A percentile compares a stretch with the other conserved stretches of the same genome.
phyloP scores from a whole-genome alignment of 2,797 vertebrate genomes.

The Enteromius fasciolatus region DNA sequence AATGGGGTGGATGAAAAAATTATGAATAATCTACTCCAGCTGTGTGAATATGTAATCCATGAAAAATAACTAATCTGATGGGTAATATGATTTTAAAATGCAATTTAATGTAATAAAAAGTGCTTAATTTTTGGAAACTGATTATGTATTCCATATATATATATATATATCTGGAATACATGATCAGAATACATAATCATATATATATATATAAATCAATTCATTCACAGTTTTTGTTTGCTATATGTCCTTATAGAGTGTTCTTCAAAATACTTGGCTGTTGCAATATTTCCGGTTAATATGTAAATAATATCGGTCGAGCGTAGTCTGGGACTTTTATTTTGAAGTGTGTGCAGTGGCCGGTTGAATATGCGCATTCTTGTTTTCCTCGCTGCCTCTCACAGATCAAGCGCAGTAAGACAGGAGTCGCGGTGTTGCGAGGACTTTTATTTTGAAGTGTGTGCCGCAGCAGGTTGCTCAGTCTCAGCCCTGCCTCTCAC shows the following conservation, averaged over 20 bases:
- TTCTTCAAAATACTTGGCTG: not conserved
- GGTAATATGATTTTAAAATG: too few relatives aligned
- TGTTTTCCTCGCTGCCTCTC: not conserved
- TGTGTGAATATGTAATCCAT: too few relatives aligned
- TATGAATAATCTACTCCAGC: too few relatives aligned
- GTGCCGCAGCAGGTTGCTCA: slow-evolving; percentile 23
- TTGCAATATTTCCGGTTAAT: not conserved
- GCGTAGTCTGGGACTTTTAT: slow-evolving; percentile 20
- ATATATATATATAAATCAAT: too few relatives aligned
- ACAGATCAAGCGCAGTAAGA: not conserved
- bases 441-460: slow-evolving; percentile 56
- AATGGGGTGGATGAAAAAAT: too few relatives aligned
- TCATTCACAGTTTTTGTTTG: not conserved
- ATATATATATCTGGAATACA: too few relatives aligned
- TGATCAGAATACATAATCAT: too few relatives aligned
- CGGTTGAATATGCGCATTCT: not conserved
- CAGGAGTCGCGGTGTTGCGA: too few relatives aligned
- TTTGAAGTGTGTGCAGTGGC: slow-evolving; percentile 6
- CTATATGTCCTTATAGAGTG: not conserved
- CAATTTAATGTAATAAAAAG: too few relatives aligned
- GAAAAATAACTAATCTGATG: too few relatives aligned
- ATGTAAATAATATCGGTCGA: not conserved
- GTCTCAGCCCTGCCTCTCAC: slow-evolving; percentile 33
- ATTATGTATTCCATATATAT: too few relatives aligned
- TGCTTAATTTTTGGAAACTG: too few relatives aligned